Conservation (phyloP, 2,888 invertebrate species). For the Camptogramma bilineatum region DNA sequence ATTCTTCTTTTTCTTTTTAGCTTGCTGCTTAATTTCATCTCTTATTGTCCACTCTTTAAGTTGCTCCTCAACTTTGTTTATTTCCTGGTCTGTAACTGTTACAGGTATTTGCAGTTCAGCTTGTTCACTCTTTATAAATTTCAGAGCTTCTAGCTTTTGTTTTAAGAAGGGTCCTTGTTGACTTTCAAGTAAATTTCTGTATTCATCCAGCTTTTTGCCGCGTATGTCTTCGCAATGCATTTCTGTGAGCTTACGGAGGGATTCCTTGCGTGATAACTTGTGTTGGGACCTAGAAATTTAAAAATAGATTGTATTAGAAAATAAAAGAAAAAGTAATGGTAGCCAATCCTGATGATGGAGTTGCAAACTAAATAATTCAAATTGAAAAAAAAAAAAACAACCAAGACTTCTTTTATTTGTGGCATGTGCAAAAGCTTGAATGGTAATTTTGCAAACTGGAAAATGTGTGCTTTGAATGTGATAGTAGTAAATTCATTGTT, state of each 20-base stretch:
- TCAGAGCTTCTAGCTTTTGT: slow-evolving; percentile 89
- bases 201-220: slow-evolving; percentile 87
- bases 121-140: slow-evolving; percentile 91
- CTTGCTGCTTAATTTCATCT: slow-evolving; percentile 71
- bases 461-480: neutral
- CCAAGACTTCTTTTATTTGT: no score
- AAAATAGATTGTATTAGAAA: neutral
- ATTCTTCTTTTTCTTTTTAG: slow-evolving; percentile 71
- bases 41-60: slow-evolving; percentile 79
- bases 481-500: neutral
- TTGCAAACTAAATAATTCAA: no score
- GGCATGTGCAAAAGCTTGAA: no score
- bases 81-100: slow-evolving; percentile 89
- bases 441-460: no score
- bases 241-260: slow-evolving; percentile 89
- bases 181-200: slow-evolving; percentile 87
- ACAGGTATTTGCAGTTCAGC: slow-evolving; percentile 86
- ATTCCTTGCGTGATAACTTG: slow-evolving; percentile 89
- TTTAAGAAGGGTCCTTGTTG: slow-evolving; percentile 90
- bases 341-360: no score
- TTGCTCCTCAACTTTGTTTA: slow-evolving; percentile 85
- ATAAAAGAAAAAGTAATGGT: neutral
- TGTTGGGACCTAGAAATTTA: slow-evolving; percentile 73
- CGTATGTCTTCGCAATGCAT: slow-evolving; percentile 89
- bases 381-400: no score